Base-by-base conservation (phyloP, 2,888 invertebrate genomes). In the Leuctra nigra region DNA sequence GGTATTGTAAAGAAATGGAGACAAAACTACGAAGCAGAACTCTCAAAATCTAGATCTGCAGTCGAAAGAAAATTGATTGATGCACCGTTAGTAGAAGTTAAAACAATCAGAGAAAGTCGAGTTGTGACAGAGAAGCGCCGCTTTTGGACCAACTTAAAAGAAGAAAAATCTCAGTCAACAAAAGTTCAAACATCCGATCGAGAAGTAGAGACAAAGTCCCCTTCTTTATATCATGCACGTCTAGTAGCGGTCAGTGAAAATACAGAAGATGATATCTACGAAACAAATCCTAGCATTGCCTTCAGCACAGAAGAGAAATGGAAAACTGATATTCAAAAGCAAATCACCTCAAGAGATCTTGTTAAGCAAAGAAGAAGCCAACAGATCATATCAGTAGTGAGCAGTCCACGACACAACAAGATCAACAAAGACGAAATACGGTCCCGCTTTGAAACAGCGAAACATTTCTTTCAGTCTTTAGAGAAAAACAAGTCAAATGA, bases 401-500 rank as follows among this genome's bases (percentile, higher is more conserved):
- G 20, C 41, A 6, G 11, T 18, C 11, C 41, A 18, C 41, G 41
- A 20, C 11, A 41, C 16, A 23, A 50, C 23, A 36, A 23, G 20
- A 38, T 24, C 11, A 50, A 55, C 20, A n/a, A 24, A 7, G 58
- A 50, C 22, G 55, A 75, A 61, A 75, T 75, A 63, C 76, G 75
- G 67, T 72, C 74, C 60, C 70, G 77, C 36, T 78, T 77, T 59
- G 72, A 74, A 66, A 64, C 68, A 62, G 77, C 77, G 14, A 77
- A 75, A 64, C 68, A 75, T 65, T 77, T 71, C 62, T 78, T 78
- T 59, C 73, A 77, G 64, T 76, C 75, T 1, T 65, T 77, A 47
- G 77, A 77, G 68, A 75, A 75, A 61, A 63, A 75, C 6, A 68
- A 72, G 18, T 9, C 29, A 33, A 20, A 16, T 22, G 7, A 14